These are phyloP conservation scores for Malthinus seriepunctatus DNA, from an alignment of 2,888 invertebrate species.

Conservation along the genomic window DNA sequence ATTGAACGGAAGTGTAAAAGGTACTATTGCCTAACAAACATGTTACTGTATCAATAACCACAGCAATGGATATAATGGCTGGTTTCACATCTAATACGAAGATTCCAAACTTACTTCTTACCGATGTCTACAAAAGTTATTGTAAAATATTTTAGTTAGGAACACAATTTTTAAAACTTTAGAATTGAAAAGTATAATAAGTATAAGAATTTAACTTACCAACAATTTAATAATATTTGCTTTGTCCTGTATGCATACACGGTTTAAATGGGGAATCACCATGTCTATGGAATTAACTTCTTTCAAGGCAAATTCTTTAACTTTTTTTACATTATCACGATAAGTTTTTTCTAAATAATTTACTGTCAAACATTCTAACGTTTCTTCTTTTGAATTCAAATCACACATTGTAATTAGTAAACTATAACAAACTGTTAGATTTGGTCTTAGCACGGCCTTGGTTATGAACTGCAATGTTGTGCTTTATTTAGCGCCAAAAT, in stretches of 20 bases:
- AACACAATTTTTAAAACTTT: too few relatives aligned
- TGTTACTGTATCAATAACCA: slow-evolving; percentile 15
- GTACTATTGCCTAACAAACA: slow-evolving; percentile 13
- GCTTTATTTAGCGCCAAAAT: too few relatives aligned
- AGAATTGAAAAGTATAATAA: too few relatives aligned
- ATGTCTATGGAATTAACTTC: slow-evolving; percentile 12
- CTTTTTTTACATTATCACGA: slow-evolving; percentile 2
- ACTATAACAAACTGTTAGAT: too few relatives aligned
- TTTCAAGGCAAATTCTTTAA: slow-evolving; percentile 1
- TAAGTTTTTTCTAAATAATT: slow-evolving; percentile 1
- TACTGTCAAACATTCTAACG: neutral
- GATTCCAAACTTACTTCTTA: too few relatives aligned
- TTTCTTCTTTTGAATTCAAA: too few relatives aligned
- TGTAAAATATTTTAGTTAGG: too few relatives aligned
- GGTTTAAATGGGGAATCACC: slow-evolving; percentile 9
- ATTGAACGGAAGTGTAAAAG: slow-evolving; percentile 10
- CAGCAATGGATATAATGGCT: neutral
- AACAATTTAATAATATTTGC: slow-evolving; percentile 5
- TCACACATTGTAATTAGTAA: too few relatives aligned
- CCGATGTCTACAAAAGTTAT: too few relatives aligned
- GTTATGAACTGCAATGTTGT: too few relatives aligned
- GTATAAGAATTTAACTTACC: too few relatives aligned
- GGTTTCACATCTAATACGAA: neutral
- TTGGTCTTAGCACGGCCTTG: too few relatives aligned
- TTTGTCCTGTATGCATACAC: slow-evolving; percentile 6